Percentiles rank a stretch among this genome's conserved stretches.
phyloP scores from a whole-genome alignment of 2,797 vertebrate genomes.

The Danio aesculapii region DNA sequence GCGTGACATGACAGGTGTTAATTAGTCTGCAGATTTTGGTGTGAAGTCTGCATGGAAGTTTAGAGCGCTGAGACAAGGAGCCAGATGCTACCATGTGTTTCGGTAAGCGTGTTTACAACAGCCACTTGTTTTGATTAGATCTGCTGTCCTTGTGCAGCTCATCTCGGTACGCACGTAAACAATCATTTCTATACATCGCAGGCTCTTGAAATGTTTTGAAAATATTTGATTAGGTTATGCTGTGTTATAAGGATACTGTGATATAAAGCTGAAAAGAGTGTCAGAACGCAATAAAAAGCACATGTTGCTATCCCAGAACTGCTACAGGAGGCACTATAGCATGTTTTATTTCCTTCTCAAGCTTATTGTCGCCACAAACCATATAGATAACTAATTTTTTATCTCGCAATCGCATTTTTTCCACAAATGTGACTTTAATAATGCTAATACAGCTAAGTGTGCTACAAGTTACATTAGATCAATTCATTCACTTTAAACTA shows the following conservation, averaged over 20 bases:
- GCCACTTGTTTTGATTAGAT: slow-evolving; percentile 46
- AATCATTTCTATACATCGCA: neutral
- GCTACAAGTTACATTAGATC: neutral
- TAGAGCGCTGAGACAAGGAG: slow-evolving; percentile 38
- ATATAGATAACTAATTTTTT: too few relatives aligned
- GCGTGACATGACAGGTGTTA: slow-evolving; percentile 49
- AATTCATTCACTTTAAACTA: neutral
- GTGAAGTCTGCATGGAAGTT: slow-evolving; percentile 29
- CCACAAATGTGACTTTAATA: too few relatives aligned
- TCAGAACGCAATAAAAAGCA: neutral
- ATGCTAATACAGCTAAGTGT: neutral
- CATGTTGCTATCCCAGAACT: neutral
- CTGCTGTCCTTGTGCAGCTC: slow-evolving; percentile 1
- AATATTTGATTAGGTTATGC: slow-evolving; percentile 14
- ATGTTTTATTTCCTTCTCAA: neutral
- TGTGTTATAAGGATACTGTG: neutral
- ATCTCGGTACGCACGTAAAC: neutral
- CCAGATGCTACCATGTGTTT: slow-evolving; percentile 34
- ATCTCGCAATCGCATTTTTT: too few relatives aligned
- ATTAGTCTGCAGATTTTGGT: slow-evolving; percentile 44
- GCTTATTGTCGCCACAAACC: too few relatives aligned
- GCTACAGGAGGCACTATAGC: neutral
- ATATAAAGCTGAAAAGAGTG: neutral
- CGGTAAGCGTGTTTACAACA: slow-evolving; percentile 34
- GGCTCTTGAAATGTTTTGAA: neutral